A percentile compares a stretch with the other conserved stretches of the same genome.
Evolutionary conservation across 2,113 vertebrate genomes (phyloP).

Genomic region (Psittacara wagleri): DNA sequence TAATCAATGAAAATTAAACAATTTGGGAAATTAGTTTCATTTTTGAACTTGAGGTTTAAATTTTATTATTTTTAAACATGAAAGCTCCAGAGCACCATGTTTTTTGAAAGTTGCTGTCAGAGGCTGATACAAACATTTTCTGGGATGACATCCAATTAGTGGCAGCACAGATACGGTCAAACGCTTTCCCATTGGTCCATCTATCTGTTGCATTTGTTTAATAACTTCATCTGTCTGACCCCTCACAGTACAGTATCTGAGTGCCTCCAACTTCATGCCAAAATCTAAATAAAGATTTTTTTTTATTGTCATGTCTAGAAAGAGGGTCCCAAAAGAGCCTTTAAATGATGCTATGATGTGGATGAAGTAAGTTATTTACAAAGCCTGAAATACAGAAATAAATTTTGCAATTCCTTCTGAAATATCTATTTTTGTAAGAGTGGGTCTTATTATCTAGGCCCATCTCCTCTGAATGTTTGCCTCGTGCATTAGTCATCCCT

Average conservation of each 20-base stretch:
- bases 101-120: neutral
- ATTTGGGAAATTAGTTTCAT: neutral
- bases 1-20: neutral
- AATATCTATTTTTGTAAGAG: neutral
- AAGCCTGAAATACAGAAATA: neutral
- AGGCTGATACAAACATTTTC: neutral
- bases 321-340: rapidly evolving
- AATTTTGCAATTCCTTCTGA: neutral
- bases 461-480: neutral
- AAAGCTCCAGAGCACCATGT: neutral
- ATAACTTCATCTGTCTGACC: neutral
- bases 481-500: neutral
- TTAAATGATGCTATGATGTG: neutral
- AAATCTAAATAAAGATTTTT: neutral
- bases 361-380: neutral
- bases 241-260: neutral
- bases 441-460: neutral
- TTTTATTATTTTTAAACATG: neutral
- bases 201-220: neutral
- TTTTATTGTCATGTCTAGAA: neutral
- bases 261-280: neutral
- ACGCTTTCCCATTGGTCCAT: neutral
- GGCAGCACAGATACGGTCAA: neutral
- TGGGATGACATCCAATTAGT: neutral
- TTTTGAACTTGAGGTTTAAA: neutral